Evolutionary conservation across 2,888 invertebrate genomes (phyloP).

Genomic region (Gastrophysa polygoni): DNA sequence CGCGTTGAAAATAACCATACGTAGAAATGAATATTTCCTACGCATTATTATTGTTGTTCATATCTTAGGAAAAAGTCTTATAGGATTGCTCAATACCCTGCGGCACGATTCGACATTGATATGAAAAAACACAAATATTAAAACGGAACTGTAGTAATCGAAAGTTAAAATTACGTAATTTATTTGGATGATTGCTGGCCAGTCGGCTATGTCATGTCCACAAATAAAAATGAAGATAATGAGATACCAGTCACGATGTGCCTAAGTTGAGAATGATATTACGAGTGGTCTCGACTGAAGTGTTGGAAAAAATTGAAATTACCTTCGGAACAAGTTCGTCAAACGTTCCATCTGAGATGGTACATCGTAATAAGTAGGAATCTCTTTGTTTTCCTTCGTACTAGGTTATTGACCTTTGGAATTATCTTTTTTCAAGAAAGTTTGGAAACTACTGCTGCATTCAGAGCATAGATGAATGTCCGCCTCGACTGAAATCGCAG

Average conservation of each 20-base stretch:
- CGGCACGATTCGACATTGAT: slow-evolving; percentile 6
- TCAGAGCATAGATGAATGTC: too few species aligned
- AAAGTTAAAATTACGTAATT: slow-evolving; percentile 13
- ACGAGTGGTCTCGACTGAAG: background rate
- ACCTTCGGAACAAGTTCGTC: background rate
- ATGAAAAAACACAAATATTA: background rate
- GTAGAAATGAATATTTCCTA: too few species aligned
- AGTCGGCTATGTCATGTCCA: background rate
- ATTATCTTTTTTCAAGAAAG: too few species aligned
- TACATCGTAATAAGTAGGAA: too few species aligned
- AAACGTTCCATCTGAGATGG: too few species aligned
- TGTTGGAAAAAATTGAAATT: background rate
- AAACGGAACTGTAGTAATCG: slow-evolving; percentile 1
- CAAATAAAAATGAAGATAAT: background rate
- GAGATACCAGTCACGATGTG: background rate
- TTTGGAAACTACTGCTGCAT: too few species aligned
- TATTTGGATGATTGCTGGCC: slow-evolving; percentile 2
- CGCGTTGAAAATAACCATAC: too few species aligned
- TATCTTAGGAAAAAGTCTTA: background rate
- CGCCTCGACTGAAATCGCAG: too few species aligned
- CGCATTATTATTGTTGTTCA: slow-evolving; percentile 1
- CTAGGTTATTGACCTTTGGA: too few species aligned
- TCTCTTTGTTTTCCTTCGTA: too few species aligned
- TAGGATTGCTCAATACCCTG: background rate
- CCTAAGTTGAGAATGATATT: background rate